Evolutionary conservation across 2,888 invertebrate species (phyloP), one percentile per base, ranked within the genome.

Genomic region (Ennomos fuscantarius): DNA sequence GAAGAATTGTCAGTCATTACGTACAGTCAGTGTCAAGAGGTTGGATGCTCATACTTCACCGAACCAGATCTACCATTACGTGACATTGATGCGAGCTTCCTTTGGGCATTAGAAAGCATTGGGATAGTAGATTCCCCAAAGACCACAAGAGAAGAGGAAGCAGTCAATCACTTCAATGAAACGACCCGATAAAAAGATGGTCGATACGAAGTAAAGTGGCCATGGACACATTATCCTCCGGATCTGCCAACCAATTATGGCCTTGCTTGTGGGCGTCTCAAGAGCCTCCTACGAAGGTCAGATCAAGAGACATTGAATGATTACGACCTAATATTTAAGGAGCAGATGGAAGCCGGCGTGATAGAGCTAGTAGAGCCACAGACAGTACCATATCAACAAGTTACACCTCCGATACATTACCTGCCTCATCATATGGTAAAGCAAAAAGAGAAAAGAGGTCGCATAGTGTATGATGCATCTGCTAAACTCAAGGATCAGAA

Each of bases 81-180:
- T 2, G 37, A 49, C 9, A 46, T 47, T 11, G 55, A 59, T 24
- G 35, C 59, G 8, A 49, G 37, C 11, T 55, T 62, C 32, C 31
- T 62, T 8, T 62, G 58, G 55, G n/a, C 51, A 1, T 11, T 62
- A 0, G 58, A 62, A 13, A 45, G 31, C 24, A 62, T 62, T 9
- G 62, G 58, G 8, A 58, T 62, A 2, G 44, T n/a, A 0, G 58
- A 62, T 10, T 59, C 62, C 8, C 52, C 55, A 2, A 59, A 62
- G 41, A 32, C 52, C 3, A 49, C 58, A 3, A 1, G 49, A 33
- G 36, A 60, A 41, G 60, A 56, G 12, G 39, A 53, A 47, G 53
- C 42, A 35, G 31, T 53, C 2, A 6, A 32, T 11, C 35, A 53
- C 8, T 53, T 53, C 15, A 53, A 53, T 12, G 34, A 41, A 12